Percentiles rank a stretch among this genome's conserved stretches.
phyloP scores from a whole-genome alignment of 1,140 invertebrate genomes.

The Orchestia grillus region DNA sequence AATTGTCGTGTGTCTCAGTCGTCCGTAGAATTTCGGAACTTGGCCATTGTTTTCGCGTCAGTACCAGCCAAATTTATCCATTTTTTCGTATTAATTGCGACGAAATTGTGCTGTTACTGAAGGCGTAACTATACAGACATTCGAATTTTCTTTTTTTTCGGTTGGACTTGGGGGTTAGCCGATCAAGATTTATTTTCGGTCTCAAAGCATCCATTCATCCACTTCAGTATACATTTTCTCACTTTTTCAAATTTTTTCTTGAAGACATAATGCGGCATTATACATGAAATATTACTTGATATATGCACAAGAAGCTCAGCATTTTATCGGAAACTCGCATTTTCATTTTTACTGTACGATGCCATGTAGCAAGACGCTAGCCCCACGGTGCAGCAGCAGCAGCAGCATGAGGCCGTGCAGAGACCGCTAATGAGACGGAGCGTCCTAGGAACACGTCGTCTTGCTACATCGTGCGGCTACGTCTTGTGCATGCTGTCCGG shows the following conservation, averaged over 20 bases:
- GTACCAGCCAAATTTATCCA: not conserved
- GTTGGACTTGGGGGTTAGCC: not conserved
- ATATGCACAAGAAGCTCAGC: not conserved
- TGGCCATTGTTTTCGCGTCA: not conserved
- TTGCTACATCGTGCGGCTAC: not conserved
- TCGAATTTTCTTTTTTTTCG: not conserved
- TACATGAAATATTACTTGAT: not conserved
- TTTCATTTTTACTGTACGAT: not conserved
- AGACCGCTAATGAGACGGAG: not conserved
- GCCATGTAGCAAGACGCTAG: not conserved
- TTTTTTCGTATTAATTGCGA: not conserved
- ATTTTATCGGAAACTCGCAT: not conserved
- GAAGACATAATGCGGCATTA: not conserved
- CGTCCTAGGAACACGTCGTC: not conserved
- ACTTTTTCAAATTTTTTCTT: not conserved
- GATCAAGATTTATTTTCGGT: not conserved
- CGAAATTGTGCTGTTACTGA: not conserved
- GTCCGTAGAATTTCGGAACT: not conserved
- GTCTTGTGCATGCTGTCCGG: not conserved
- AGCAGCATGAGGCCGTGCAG: not conserved
- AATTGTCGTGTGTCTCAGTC: not conserved
- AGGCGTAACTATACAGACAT: not conserved
- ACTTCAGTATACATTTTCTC: not conserved
- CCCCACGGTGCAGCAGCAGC: not conserved
- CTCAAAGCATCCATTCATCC: not conserved